Conservation (phyloP, 2,888 invertebrate genomes). For the Hedychridium roseum region DNA sequence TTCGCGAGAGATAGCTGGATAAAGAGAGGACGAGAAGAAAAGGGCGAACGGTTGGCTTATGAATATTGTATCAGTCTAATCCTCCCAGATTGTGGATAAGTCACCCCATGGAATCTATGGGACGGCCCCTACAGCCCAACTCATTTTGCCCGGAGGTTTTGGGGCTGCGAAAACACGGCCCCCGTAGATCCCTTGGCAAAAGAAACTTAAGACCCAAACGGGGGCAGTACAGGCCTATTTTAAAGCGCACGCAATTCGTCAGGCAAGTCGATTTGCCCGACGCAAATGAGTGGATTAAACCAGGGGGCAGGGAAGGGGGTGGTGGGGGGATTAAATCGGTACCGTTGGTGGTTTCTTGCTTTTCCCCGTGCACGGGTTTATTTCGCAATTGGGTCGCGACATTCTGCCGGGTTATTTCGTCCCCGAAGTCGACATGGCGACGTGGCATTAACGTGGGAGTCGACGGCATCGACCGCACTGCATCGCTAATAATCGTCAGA, state of each 20-base stretch:
- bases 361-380: conserved; percentile 12
- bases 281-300: background rate
- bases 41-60: conserved; percentile 51
- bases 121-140: too few species aligned
- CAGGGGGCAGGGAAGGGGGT: background rate
- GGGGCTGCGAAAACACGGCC: too few species aligned
- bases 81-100: conserved; percentile 58
- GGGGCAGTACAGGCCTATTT: too few species aligned
- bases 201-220: too few species aligned
- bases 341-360: conserved; percentile 13
- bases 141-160: too few species aligned
- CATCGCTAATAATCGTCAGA: conserved; percentile 55
- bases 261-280: conserved; percentile 4
- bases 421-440: conserved; percentile 16
- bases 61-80: conserved; percentile 60
- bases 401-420: conserved; percentile 12
- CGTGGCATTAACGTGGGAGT: conserved; percentile 33
- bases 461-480: conserved; percentile 28
- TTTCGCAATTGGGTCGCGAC: conserved; percentile 22
- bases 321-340: background rate
- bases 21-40: conserved; percentile 23
- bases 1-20: background rate
- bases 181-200: too few species aligned
- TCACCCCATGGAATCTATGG: too few species aligned
- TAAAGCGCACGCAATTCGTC: too few species aligned